A percentile compares a stretch with the other conserved stretches of the same genome.
Conservation (phyloP, 2,113 vertebrate genomes). For the Rhabdomys dilectus region DNA sequence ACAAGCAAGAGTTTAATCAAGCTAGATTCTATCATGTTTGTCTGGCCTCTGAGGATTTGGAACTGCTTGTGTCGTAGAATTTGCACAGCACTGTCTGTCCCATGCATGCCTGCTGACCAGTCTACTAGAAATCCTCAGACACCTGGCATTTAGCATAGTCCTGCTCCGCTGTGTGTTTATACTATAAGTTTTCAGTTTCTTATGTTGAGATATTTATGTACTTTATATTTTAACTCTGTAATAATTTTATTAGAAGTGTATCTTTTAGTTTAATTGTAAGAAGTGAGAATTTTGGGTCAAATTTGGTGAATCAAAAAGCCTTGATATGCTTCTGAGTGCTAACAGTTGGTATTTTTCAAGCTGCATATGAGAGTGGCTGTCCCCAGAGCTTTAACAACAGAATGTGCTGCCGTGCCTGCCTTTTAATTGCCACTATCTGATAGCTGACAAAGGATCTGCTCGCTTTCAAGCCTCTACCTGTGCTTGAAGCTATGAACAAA, state of each 20-base stretch:
- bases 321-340: not conserved
- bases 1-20: not conserved
- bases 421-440: not conserved
- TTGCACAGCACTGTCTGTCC: not conserved
- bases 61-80: not conserved
- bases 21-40: not conserved
- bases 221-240: conserved; percentile 10
- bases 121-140: not conserved
- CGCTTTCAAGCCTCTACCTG: not conserved
- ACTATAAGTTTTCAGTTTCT: not conserved
- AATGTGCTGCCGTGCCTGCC: not conserved
- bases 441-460: not conserved
- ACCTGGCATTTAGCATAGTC: not conserved
- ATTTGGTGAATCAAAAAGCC: not conserved
- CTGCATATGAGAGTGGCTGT: not conserved
- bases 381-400: not conserved
- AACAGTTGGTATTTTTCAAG: not conserved
- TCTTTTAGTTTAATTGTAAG: not conserved
- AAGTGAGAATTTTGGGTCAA: not conserved
- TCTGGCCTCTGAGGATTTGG: not conserved
- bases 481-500: not conserved
- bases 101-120: not conserved
- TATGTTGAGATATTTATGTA: not conserved
- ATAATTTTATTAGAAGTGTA: not conserved
- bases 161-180: not conserved